These are phyloP conservation scores for Tichodroma muraria DNA, from an alignment of 2,113 vertebrate genomes.

Conservation along the genomic window DNA sequence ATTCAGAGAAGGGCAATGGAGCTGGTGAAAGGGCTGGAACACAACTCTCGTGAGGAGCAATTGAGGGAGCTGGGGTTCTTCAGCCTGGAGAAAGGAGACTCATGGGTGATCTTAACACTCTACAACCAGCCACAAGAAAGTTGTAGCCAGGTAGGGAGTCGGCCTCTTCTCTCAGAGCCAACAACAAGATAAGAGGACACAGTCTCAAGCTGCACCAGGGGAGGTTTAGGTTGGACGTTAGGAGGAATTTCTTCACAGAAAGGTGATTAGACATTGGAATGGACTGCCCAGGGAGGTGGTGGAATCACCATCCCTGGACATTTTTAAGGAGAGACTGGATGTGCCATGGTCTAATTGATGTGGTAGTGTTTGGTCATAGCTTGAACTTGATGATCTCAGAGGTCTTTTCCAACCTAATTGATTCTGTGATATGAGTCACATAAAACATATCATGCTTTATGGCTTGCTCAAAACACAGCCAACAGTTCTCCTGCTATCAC, in stretches of 20 bases:
- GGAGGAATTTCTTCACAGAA: neutral
- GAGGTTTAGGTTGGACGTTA: neutral
- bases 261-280: neutral
- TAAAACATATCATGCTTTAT: neutral
- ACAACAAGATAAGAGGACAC: rapidly evolving
- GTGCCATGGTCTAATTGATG: neutral
- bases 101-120: neutral
- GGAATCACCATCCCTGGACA: neutral
- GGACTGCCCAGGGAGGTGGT: neutral
- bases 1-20: neutral
- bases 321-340: neutral
- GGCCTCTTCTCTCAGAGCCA: neutral
- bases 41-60: neutral
- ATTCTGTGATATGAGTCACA: neutral
- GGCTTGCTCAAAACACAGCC: neutral
- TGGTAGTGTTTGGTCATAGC: neutral
- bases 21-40: neutral
- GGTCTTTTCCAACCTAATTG: neutral
- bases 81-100: neutral
- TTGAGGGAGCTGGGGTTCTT: neutral
- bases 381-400: neutral
- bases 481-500: neutral
- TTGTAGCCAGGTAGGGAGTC: neutral
- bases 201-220: neutral
- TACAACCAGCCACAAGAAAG: neutral